phyloP scores from a whole-genome alignment of 2,888 invertebrate genomes.

The Dromius quadrimaculatus region DNA sequence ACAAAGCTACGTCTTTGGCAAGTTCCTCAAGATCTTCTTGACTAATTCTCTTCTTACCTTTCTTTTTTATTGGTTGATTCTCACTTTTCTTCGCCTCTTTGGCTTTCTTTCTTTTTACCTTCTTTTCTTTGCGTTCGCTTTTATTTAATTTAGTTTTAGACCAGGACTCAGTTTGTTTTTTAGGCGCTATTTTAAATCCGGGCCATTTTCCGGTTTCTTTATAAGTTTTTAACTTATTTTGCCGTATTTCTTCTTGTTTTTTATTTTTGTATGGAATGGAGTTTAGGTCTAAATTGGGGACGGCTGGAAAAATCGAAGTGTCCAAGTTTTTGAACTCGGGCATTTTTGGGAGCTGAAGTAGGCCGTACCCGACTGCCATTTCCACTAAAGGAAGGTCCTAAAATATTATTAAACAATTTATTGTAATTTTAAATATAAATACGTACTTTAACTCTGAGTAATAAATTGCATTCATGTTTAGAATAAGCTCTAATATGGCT shows the following conservation, averaged over 20 bases:
- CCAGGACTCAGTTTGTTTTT: slow-evolving; percentile 81
- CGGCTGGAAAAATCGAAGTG: slow-evolving; percentile 68
- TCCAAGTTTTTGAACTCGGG: slow-evolving; percentile 86
- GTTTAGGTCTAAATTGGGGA: slow-evolving; percentile 78
- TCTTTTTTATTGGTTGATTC: slow-evolving; percentile 65
- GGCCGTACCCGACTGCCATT: slow-evolving; percentile 89
- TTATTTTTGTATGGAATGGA: slow-evolving; percentile 83
- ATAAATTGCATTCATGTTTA: slow-evolving; percentile 94
- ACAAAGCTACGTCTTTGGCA: slow-evolving; percentile 82
- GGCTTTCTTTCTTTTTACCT: slow-evolving; percentile 73
- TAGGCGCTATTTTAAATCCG: slow-evolving; percentile 62
- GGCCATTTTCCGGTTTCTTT: slow-evolving; percentile 77
- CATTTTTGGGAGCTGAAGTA: slow-evolving; percentile 93
- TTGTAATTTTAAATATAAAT: background rate
- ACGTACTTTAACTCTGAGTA: slow-evolving; percentile 81
- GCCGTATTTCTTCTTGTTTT: slow-evolving; percentile 79
- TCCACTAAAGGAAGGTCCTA: slow-evolving; percentile 85
- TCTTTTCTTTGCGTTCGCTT: slow-evolving; percentile 74
- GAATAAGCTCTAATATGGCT: slow-evolving; percentile 94
- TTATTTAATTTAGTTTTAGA: slow-evolving; percentile 80
- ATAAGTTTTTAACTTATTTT: slow-evolving; percentile 78
- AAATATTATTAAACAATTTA: slow-evolving; percentile 46
- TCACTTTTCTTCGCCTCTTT: slow-evolving; percentile 68
- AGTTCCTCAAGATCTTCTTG: slow-evolving; percentile 83
- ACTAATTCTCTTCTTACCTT: slow-evolving; percentile 69